Evolutionary conservation across 1,140 invertebrate genomes (phyloP).

Genomic region (Zaprionus ghesquierei): DNA sequence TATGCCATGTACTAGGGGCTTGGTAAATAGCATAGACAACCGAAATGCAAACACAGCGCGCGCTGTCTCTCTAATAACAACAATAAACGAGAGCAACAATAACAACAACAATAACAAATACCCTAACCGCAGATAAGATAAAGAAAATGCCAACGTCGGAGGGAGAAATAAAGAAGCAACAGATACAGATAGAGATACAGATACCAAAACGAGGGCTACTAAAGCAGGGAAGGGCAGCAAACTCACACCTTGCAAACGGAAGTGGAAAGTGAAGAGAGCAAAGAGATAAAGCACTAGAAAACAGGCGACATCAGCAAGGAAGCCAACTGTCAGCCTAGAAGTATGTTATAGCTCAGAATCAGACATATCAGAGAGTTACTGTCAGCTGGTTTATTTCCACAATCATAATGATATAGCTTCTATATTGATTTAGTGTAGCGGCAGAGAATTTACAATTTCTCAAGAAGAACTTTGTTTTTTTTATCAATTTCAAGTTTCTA

Average conservation of each 20-base stretch:
- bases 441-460: not conserved
- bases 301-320: not conserved
- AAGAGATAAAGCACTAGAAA: not conserved
- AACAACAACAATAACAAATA: conserved; percentile 36
- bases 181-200: conserved; percentile 9
- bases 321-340: not conserved
- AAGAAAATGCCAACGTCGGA: conserved; percentile 29
- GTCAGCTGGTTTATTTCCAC: not conserved
- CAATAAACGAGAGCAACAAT: conserved; percentile 28
- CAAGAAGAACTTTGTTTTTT: not conserved
- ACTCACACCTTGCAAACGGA: conserved; percentile 5
- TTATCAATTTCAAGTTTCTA: not conserved
- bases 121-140: conserved; percentile 57
- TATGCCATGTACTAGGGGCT: conserved; percentile 1
- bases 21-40: conserved; percentile 26
- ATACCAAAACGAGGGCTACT: not conserved
- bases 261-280: not conserved
- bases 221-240: not conserved
- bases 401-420: not conserved
- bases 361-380: not conserved
- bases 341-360: not conserved
- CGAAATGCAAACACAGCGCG: conserved; percentile 44
- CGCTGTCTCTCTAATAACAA: conserved; percentile 34
- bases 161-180: not conserved
- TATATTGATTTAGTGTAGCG: too few species aligned